A percentile compares a stretch with the other conserved stretches of the same genome.
phyloP scores from a whole-genome alignment of 53 echinoderm and acorn worm genomes.

The Stichopus horrens region DNA sequence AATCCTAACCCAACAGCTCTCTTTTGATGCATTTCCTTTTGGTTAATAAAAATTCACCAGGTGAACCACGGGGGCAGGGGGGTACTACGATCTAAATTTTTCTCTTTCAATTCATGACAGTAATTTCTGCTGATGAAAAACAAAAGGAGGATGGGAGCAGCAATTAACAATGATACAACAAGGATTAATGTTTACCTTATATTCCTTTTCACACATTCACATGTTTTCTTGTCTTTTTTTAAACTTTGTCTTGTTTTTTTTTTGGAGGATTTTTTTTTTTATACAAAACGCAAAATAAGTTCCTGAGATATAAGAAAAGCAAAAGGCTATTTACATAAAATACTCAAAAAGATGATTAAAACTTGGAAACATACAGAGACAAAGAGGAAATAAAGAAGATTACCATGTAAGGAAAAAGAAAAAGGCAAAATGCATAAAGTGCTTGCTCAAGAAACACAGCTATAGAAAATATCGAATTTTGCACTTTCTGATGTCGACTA shows the following conservation, averaged over 20 bases:
- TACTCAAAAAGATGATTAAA: slow-evolving; percentile 12
- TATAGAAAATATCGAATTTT: background rate
- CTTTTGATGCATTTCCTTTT: too few species aligned
- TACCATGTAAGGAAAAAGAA: slow-evolving; percentile 1
- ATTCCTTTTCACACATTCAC: background rate
- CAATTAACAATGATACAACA: too few species aligned
- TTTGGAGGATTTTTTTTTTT: background rate
- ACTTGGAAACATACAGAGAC: background rate
- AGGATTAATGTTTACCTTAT: background rate
- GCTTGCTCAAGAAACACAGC: slow-evolving; percentile 3
- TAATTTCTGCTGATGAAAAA: too few species aligned
- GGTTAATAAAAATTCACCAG: too few species aligned
- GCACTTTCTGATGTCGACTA: background rate
- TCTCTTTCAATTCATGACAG: too few species aligned
- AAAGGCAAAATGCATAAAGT: slow-evolving; percentile 5
- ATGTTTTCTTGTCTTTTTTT: background rate
- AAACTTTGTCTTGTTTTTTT: background rate
- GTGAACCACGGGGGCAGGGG: too few species aligned
- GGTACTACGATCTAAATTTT: too few species aligned
- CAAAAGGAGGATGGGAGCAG: too few species aligned
- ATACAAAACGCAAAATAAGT: slow-evolving; percentile 41
- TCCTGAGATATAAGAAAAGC: slow-evolving; percentile 44
- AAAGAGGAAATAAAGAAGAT: background rate
- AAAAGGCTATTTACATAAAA: slow-evolving; percentile 36
- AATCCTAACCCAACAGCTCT: too few species aligned